phyloP scores from a whole-genome alignment of 2,113 vertebrate species.

The Sminthopsis crassicaudata region DNA sequence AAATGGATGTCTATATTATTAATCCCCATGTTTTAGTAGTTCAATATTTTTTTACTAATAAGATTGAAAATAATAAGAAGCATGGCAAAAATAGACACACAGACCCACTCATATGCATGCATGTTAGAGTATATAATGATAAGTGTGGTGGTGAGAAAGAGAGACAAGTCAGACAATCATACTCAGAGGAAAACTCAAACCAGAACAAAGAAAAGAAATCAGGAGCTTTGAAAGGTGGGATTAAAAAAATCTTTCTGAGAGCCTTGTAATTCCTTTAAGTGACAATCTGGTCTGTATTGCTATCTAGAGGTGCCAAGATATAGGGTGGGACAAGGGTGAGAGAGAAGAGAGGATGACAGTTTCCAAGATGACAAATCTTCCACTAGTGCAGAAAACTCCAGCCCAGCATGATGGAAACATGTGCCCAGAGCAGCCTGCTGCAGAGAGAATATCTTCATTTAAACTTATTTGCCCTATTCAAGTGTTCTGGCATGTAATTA shows the following conservation, averaged over 20 bases:
- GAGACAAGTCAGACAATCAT: not conserved
- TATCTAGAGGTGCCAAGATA: not conserved
- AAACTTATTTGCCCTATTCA: conserved; percentile 58
- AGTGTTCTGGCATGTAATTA: conserved; percentile 56
- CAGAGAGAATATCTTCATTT: conserved; percentile 70
- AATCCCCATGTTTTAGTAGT: not conserved
- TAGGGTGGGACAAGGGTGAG: not conserved
- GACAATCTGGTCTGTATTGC: not conserved
- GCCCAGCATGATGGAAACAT: not conserved
- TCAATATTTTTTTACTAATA: not conserved
- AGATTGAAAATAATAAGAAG: not conserved
- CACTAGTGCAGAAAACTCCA: conserved; percentile 4
- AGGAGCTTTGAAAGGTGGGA: not conserved
- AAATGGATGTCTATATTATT: not conserved
- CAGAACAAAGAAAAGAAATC: not conserved
- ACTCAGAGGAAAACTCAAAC: not conserved
- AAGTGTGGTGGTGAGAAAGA: not conserved
- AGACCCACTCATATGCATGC: not conserved
- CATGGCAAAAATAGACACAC: not conserved
- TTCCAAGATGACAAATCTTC: conserved; percentile 1
- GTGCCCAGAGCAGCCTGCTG: not conserved
- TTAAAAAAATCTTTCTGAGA: conserved; percentile 19
- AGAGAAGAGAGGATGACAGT: not conserved
- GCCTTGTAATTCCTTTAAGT: not conserved
- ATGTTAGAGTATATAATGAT: not conserved